Base-by-base conservation (phyloP, 2,888 invertebrate species). In the Halictus ligatus region DNA sequence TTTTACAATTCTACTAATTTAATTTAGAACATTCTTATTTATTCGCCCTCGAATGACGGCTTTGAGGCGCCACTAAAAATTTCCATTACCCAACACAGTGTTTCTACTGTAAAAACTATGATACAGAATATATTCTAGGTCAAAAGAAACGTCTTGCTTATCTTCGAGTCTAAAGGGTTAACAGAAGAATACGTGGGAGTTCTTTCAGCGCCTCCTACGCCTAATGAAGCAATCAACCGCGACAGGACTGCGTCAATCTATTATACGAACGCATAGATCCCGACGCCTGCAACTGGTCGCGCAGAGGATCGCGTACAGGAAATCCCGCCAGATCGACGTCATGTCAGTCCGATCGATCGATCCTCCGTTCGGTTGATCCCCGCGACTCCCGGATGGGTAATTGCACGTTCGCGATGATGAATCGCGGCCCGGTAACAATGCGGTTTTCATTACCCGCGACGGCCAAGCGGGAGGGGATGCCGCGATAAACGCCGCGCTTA, bases 401-500 rank as follows among this genome's bases (percentile, higher is more conserved):
- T 81, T 69, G 69, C 46, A 54, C 29, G 60, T n/a, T 48, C 48
- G 21, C 46, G 25, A 64, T 25, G 75, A 75, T 64, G 78, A 81
- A 81, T 75, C 85, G 78, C 48, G 13, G 40, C 58, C 13, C 35
- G 67, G 29, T 71, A 54, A 79, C 73, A 35, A 67, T 50, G 40
- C 15, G 35, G 75, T 10, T 18, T 18, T 12, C 50, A 13, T 25
- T 13, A 25, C 18, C 0, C 43, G 21, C 43, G 40, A 18, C 40
- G 18, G 1, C 10, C 21, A 29, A 12, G 75, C 15, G 2, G 46
- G 8, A 12, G 29, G 46, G 46, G 6, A 69, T 78, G 60, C n/a
- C 29, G 50, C 10, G 73, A 79, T 74, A 67, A 79, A 79, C 60
- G 67, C 21, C 67, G 43, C n/a, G 50, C 10, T 79, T 82, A 82